These are phyloP conservation scores for Fissipunctia ypsillon DNA, from an alignment of 2,888 invertebrate species.

Conservation along the genomic window DNA sequence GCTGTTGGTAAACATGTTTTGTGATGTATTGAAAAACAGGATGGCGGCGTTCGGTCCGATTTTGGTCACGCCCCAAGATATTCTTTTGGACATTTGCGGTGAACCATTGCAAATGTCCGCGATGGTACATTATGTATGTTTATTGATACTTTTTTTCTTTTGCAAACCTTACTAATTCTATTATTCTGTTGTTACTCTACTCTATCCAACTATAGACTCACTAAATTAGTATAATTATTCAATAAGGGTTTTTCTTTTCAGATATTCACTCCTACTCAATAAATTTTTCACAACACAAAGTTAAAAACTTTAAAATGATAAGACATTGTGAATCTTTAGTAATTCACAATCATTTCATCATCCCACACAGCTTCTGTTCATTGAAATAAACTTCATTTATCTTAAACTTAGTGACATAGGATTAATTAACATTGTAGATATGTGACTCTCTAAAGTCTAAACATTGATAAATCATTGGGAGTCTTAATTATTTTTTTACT, in stretches of 20 bases:
- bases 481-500: constrained; percentile 57
- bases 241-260: constrained; percentile 30
- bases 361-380: constrained; percentile 23
- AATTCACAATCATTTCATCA: constrained; percentile 30
- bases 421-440: constrained; percentile 56
- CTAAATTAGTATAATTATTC: constrained; percentile 1
- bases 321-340: constrained; percentile 11
- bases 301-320: constrained; percentile 28
- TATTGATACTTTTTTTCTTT: background rate
- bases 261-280: constrained; percentile 6
- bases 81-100: too few species aligned
- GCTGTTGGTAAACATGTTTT: background rate
- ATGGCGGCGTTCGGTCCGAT: background rate
- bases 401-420: constrained; percentile 52
- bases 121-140: background rate
- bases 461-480: constrained; percentile 40
- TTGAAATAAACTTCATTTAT: constrained; percentile 41
- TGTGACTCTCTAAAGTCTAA: constrained; percentile 44
- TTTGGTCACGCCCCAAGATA: background rate
- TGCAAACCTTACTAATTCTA: background rate
- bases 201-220: background rate
- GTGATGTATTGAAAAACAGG: background rate
- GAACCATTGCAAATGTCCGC: too few species aligned
- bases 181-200: background rate
- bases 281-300: constrained; percentile 14